Conservation (phyloP, 2,797 vertebrate genomes). For the Anisognathus igniventris region DNA sequence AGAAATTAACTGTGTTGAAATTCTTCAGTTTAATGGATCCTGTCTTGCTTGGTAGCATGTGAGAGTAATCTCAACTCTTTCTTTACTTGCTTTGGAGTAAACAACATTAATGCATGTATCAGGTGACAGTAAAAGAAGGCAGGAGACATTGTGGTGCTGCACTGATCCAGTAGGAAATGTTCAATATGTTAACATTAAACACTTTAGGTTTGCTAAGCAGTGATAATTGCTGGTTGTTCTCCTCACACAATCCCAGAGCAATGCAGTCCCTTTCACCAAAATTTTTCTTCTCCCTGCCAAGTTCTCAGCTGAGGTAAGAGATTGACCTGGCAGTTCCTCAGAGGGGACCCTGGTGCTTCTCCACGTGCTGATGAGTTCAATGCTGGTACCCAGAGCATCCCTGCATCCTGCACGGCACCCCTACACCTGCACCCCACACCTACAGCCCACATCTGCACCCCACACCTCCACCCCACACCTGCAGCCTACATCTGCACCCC, state of each 20-base stretch:
- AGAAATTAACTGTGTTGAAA: neutral
- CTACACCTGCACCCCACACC: neutral
- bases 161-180: neutral
- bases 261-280: neutral
- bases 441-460: neutral
- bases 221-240: neutral
- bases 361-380: rapidly evolving
- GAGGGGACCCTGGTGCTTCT: neutral
- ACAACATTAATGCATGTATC: neutral
- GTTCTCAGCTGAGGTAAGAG: neutral
- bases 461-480: neutral
- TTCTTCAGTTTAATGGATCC: neutral
- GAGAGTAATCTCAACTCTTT: neutral
- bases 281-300: neutral
- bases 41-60: neutral
- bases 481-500: neutral
- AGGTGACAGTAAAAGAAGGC: neutral
- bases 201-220: neutral
- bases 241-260: neutral
- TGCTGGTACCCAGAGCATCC: neutral
- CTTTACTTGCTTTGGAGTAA: neutral
- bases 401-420: neutral
- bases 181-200: neutral
- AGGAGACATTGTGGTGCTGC: neutral
- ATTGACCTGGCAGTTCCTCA: neutral